Evolutionary conservation across 2,888 invertebrate species (phyloP), one percentile per base, ranked within the genome.

Genomic region (Scaptodrosophila latifasciaeformis): DNA sequence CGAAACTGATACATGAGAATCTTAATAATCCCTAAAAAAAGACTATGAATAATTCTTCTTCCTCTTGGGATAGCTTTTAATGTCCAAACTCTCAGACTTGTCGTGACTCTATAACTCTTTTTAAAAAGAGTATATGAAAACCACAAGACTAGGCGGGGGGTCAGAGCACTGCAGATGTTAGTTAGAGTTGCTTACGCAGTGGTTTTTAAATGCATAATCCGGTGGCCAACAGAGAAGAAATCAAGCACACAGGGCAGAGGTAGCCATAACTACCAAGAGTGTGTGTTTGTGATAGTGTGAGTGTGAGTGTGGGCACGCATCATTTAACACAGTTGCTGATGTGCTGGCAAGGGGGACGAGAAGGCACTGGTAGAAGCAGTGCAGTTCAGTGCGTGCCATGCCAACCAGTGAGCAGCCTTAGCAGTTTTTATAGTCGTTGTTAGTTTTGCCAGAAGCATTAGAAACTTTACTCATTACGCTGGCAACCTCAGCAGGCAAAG

Each of bases 391-490:
- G 24, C 43, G 77, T 65, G 68, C 34, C 34, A n/a, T n/a, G 60
- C 59, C 37, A 37, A 9, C 27, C 37, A 37, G 74, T 6, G 13
- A 34, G n/a, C n/a, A n/a, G n/a, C n/a, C 34, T n/a, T 34, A 13
- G 7, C 13, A 34, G 34, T 34, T 34, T 34, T 34, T n/a, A n/a
- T n/a, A n/a, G n/a, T n/a, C 24, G 24, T 24, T 3, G 24, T 5
- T 7, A 3, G 24, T 5, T 10, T 37, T 17, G 15, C 81, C 81
- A 60, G 53, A 62, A 70, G 75, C 78, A 76, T 80, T 76, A 80
- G 75, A 75, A 76, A 76, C 81, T 80, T 76, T 76, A 76, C 81
- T 76, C 75, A 76, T 76, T 76, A 80, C 78, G 78, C 56, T 66
- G 75, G 54, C 78, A 67, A 62, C 63, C 75, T 65, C 72, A 77